Evolutionary conservation across 2,113 vertebrate species (phyloP).

Genomic region (Salvelinus sp.): DNA sequence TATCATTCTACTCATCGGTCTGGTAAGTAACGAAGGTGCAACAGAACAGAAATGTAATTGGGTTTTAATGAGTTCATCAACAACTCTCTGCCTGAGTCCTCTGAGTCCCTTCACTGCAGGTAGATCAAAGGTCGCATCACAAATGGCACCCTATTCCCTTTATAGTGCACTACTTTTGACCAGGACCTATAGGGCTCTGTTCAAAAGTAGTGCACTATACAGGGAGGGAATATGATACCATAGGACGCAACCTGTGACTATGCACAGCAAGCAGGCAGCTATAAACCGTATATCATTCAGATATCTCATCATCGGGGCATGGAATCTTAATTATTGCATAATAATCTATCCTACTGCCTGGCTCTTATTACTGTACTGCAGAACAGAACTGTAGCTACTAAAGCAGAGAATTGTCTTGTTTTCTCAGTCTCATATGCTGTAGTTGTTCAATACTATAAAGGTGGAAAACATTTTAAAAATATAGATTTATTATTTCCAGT

Average conservation of each 20-base stretch:
- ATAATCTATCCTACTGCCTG: not conserved
- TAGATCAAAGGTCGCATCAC: not conserved
- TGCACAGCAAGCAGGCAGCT: not conserved
- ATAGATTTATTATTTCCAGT: too few relatives aligned
- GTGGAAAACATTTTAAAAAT: too few relatives aligned
- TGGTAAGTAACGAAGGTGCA: not conserved
- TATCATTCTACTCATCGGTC: too few relatives aligned
- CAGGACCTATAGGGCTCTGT: not conserved
- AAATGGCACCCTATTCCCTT: too few relatives aligned
- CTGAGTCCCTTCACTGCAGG: not conserved
- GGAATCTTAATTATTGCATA: conserved; percentile 19
- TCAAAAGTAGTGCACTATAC: not conserved
- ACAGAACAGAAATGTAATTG: conserved; percentile 7
- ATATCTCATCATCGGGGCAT: not conserved
- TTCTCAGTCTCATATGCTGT: too few relatives aligned
- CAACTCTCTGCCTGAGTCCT: not conserved
- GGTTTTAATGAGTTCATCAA: conserved; percentile 4
- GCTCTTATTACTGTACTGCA: not conserved
- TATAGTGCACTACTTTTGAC: too few relatives aligned
- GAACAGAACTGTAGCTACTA: not conserved
- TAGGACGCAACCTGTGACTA: not conserved
- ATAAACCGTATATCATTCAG: not conserved
- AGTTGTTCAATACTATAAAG: too few relatives aligned
- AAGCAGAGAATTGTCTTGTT: too few relatives aligned
- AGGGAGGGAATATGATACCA: not conserved